phyloP scores from a whole-genome alignment of 2,113 vertebrate genomes.

The Muntiacus reevesi region DNA sequence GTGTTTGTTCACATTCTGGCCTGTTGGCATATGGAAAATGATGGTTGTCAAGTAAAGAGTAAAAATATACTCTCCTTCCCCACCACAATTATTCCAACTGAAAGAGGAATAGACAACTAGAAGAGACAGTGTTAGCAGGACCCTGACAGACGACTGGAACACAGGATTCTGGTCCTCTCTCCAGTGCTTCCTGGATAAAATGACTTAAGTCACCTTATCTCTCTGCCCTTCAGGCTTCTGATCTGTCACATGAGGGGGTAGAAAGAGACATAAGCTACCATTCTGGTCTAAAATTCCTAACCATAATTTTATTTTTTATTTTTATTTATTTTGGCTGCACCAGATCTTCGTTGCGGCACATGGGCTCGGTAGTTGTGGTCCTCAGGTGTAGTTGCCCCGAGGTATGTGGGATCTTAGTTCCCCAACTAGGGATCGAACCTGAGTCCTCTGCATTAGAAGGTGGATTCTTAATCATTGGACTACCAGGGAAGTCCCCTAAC shows the following conservation, averaged over 20 bases:
- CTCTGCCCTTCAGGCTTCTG: neutral
- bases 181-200: rapidly evolving
- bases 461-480: neutral
- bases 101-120: neutral
- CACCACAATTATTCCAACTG: neutral
- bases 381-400: rapidly evolving
- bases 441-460: neutral
- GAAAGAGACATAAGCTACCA: neutral
- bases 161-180: neutral
- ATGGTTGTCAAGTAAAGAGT: rapidly evolving
- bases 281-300: neutral
- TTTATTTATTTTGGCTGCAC: neutral
- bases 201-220: neutral
- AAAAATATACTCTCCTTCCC: rapidly evolving
- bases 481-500: neutral
- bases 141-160: neutral
- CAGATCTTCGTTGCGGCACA: rapidly evolving
- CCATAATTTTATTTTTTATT: neutral
- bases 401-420: neutral
- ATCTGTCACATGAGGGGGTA: neutral
- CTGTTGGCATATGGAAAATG: neutral
- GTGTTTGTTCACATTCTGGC: neutral
- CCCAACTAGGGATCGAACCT: neutral
- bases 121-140: neutral
- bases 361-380: neutral